phyloP scores from a whole-genome alignment of 2,797 vertebrate species.

The Eidolon dupreanum region DNA sequence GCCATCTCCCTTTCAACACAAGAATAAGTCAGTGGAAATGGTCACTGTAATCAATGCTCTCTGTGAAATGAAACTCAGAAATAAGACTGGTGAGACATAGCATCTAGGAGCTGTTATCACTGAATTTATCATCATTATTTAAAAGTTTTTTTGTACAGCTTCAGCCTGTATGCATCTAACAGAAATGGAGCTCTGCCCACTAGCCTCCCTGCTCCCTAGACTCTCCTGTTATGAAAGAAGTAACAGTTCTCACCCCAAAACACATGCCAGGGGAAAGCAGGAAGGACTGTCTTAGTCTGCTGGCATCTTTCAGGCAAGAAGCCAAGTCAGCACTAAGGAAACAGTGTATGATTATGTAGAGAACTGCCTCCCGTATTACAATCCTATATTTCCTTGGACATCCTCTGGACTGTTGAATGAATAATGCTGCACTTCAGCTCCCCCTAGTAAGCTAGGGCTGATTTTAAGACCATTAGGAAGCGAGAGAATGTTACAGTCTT shows the following conservation, averaged over 20 bases:
- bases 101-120: neutral
- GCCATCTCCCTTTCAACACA: neutral
- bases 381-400: neutral
- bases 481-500: neutral
- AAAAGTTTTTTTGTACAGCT: neutral
- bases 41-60: neutral
- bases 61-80: neutral
- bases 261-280: neutral
- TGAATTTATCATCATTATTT: neutral
- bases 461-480: slow-evolving; percentile 54
- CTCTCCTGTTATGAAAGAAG: neutral
- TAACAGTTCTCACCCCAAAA: neutral
- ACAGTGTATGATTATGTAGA: neutral
- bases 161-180: neutral
- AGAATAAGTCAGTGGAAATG: neutral
- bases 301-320: neutral
- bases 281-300: neutral
- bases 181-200: neutral
- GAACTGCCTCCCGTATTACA: neutral
- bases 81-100: neutral
- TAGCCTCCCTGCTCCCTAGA: neutral
- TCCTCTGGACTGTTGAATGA: neutral
- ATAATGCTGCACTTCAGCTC: neutral
- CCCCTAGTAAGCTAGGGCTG: neutral
- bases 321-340: neutral